phyloP scores from a whole-genome alignment of 1,140 invertebrate species.

The Neelides sp. region DNA sequence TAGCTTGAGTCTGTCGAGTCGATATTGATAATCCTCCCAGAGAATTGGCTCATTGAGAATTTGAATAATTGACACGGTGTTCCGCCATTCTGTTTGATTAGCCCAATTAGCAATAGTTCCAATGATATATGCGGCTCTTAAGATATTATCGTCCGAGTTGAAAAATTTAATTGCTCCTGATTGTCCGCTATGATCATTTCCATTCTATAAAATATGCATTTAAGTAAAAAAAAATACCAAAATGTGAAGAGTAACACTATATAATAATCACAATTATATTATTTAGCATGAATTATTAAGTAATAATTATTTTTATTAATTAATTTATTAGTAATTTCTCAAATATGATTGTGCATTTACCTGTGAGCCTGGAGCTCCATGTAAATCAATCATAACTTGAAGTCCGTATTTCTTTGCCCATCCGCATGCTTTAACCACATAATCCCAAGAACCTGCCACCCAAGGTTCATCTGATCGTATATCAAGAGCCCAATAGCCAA shows the following conservation, averaged over 20 bases:
- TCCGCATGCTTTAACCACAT: constrained; percentile 19
- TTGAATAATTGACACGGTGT: constrained; percentile 11
- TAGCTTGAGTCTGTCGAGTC: constrained; percentile 15
- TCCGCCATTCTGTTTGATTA: constrained; percentile 4
- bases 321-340: neutral
- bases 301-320: too few relatives aligned
- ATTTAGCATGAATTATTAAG: too few relatives aligned
- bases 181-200: constrained; percentile 15
- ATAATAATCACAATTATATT: too few relatives aligned
- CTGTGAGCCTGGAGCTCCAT: constrained; percentile 25
- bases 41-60: constrained; percentile 23
- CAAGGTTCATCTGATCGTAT: constrained; percentile 21
- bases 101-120: neutral
- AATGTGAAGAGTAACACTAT: too few relatives aligned
- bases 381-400: constrained; percentile 23
- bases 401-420: constrained; percentile 26
- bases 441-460: constrained; percentile 23
- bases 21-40: constrained; percentile 24
- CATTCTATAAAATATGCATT: constrained; percentile 16
- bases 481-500: constrained; percentile 28
- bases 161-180: constrained; percentile 10
- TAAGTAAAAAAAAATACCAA: too few relatives aligned
- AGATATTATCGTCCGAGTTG: constrained; percentile 12
- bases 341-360: too few relatives aligned
- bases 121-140: constrained; percentile 6